A percentile compares a stretch with the other conserved stretches of the same genome.
These are phyloP conservation scores for Sinocyclocheilus rhinocerous DNA, from an alignment of 2,113 vertebrate species.

Conservation along the genomic window DNA sequence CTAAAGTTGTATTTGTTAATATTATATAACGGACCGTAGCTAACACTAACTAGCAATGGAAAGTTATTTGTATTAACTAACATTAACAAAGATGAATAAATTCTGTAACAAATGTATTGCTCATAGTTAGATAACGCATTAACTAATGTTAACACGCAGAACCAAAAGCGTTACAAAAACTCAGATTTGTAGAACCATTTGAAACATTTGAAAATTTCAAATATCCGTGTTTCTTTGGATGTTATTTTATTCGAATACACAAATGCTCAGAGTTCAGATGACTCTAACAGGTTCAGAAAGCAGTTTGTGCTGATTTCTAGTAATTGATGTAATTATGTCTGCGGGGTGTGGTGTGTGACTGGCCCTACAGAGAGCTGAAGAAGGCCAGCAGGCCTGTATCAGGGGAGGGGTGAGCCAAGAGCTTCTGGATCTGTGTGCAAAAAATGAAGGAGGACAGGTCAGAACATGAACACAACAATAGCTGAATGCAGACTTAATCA, in stretches of 20 bases:
- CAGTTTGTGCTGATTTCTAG: not conserved
- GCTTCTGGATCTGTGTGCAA: constrained; percentile 80
- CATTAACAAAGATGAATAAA: not conserved
- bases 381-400: constrained; percentile 83
- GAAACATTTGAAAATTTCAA: not conserved
- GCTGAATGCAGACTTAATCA: not conserved
- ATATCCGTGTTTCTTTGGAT: not conserved
- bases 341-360: not conserved
- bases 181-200: not conserved
- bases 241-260: not conserved
- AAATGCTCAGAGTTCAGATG: not conserved
- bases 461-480: constrained; percentile 10
- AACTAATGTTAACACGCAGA: not conserved
- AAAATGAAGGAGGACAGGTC: constrained; percentile 23
- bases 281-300: not conserved
- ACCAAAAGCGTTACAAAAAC: not conserved
- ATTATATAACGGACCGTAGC: not conserved
- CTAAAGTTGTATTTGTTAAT: not conserved
- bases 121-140: not conserved
- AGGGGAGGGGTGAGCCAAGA: constrained; percentile 82
- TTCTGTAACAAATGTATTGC: not conserved
- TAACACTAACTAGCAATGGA: not conserved
- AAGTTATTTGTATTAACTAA: not conserved
- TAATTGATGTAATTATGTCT: constrained; percentile 7
- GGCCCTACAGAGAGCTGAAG: constrained; percentile 73